Evolutionary conservation across 2,797 vertebrate genomes (phyloP), one percentile per base, ranked within the genome.

Genomic region (Bradypus variegatus): DNA sequence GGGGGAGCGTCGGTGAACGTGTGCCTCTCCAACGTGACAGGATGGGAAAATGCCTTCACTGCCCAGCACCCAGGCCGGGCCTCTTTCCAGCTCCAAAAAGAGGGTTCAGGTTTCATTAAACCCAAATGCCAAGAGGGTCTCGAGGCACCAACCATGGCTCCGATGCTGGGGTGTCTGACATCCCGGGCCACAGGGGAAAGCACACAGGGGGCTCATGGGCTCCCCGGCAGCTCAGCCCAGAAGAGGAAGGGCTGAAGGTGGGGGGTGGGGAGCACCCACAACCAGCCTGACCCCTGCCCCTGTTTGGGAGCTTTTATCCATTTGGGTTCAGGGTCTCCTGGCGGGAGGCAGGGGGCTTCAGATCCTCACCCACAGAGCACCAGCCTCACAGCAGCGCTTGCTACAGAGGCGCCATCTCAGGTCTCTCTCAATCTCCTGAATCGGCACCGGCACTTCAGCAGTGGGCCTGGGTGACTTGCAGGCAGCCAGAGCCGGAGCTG

Each of bases 31-130:
- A 45, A 45, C 41, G 8, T 45, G 41, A 8, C 53, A 21, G 36
- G 60, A 29, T 0, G 3, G 21, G 36, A 50, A 65, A 72, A 23
- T 45, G 8, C 72, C 62, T 29, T 62, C 5, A 58, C 23, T 6
- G 0, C 33, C 50, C 31, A 2, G 0, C 3, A 13, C 77, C 38
- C 65, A 58, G 55, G 12, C 58, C 21, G 0, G 0, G 41, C 31
- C 25, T 45, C 55, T 70, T 75, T 9, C 8, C 25, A 55, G 27
- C 11, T 33, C n/a, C 19, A 27, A 12, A 23, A 29, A 33, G 25
- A 36, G 10, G 27, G 38, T n/a, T 13, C 0, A 12, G 11, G 89
- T 27, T 64, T 65, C 48, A 78, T 41, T 18, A 83, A 50, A 45
- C 18, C 36, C 65, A 65, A 31, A 4, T 31, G 33, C 78, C 25